A percentile compares a stretch with the other conserved stretches of the same genome.
These are phyloP conservation scores for Umimayanthus kanabou DNA, from an alignment of 92 coral and sea anemone genomes.

Conservation along the genomic window DNA sequence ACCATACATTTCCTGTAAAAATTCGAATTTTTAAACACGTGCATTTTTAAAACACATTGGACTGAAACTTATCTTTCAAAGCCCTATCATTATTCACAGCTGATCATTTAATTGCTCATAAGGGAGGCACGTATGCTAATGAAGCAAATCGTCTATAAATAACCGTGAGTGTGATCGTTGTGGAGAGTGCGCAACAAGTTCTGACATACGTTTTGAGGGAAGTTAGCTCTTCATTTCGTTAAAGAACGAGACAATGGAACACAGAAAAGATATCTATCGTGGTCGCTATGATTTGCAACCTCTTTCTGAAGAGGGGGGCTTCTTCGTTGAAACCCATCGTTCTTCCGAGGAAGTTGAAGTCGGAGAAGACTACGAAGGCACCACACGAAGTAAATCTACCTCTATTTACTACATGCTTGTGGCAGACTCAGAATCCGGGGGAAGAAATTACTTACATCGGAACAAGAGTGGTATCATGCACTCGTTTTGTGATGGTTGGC, in stretches of 20 bases:
- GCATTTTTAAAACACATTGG: too few species aligned
- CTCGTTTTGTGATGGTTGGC: constrained; percentile 86
- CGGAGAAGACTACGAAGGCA: constrained; percentile 53
- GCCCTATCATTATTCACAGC: too few species aligned
- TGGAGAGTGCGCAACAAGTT: too few species aligned
- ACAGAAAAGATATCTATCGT: constrained; percentile 61
- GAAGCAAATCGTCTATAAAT: too few species aligned
- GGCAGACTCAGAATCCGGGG: constrained; percentile 55
- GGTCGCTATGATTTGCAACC: constrained; percentile 57
- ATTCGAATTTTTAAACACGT: too few species aligned
- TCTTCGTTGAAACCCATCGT: constrained; percentile 75
- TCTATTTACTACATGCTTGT: constrained; percentile 69
- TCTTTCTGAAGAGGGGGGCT: constrained; percentile 85
- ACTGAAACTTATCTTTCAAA: too few species aligned
- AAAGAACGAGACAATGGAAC: neutral
- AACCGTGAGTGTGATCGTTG: too few species aligned
- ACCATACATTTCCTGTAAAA: too few species aligned
- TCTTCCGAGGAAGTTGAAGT: constrained; percentile 43
- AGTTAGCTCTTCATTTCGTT: neutral
- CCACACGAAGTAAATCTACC: constrained; percentile 62
- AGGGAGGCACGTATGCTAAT: too few species aligned
- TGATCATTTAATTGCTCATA: too few species aligned
- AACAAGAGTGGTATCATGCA: constrained; percentile 74
- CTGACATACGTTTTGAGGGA: too few species aligned
- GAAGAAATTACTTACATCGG: constrained; percentile 59